Base-by-base conservation (phyloP, 2,888 invertebrate species). In the Pristionchus arcanus region DNA sequence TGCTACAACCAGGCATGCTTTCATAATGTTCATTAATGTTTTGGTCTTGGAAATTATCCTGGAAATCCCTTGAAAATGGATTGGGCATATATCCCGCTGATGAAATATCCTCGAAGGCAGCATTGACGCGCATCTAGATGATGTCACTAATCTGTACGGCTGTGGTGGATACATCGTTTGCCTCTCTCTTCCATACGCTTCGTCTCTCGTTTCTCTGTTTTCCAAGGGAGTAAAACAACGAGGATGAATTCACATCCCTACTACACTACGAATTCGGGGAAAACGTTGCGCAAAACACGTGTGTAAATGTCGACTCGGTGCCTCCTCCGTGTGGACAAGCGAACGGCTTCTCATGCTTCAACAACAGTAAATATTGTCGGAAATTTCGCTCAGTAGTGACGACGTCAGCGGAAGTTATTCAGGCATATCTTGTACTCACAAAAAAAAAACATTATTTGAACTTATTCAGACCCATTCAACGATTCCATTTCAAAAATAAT, bases 361-460 rank as follows among this genome's bases (percentile, higher is more conserved):
- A 37, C 74, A 74, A 74, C 74, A 74, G 74, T 34, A 31, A 74
- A 37, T 37, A 37, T 34, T 34, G 34, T 74, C 37, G 25, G 37
- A 37, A 74, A 74, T 34, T 31, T 16, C 83, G 15, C 28, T 21
- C 86, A 13, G 19, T 13, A 13, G n/a, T 77, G 0, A 25, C 16
- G 15, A 16, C 81, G 59, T 83, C 81, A 68, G 21, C 66, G 83
- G 83, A 74, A 74, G 74, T 74, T 34, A 19, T 34, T 68, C 13
- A 68, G 5, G 16, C 31, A 13, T 28, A 31, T 31, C 28, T 31
- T 13, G 68, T 68, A 13, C 31, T 28, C 68, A 13, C 28, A 68
- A 28, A 31, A 31, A 1, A 31, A 2, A 66, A 28, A 49, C 42
- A 13, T 49, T 49, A 49, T 49, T 49, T 49, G 42, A 49, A 49